Evolutionary conservation across 2,888 invertebrate genomes (phyloP), one percentile per base, ranked within the genome.

Genomic region (Tineola bisselliella): DNA sequence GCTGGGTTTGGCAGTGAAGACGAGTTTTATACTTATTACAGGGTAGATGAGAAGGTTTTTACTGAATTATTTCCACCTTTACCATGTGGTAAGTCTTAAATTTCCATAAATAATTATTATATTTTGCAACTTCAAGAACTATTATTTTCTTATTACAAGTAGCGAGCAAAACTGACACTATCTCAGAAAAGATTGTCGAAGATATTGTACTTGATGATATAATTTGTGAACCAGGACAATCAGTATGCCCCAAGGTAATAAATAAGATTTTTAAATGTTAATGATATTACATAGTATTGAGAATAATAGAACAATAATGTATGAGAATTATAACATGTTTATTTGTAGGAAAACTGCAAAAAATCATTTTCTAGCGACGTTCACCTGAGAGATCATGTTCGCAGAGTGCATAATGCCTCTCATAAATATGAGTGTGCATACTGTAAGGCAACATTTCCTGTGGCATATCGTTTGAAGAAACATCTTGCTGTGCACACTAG

Each of bases 11-110:
- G 48, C 8, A 48, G 6, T 48, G 48, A 48, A 17, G 13, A 13
- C 13, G 48, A 48, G 15, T 48, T 48, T 48, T 48, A 48, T 48
- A 48, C 48, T 17, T 48, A 48, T 48, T 48, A 48, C 17, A 48
- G 15, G 48, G 48, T 48, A 48, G 48, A 48, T 17, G 15, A 48
- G 3, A 48, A n/a, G 6, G 48, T 48, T 17, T 48, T 48, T 48
- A n/a, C 48, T n/a, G 48, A 48, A 17, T n/a, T 48, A 17, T 48
- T 48, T n/a, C 48, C 48, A 3, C 48, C 48, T 3, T 1, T 38
- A 10, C 1, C 2, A 15, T 15, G 13, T 48, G 48, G 48, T 48
- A 48, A 48, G 17, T 48, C 8, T n/a, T n/a, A 8, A 48, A 48
- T 6, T 25, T 25, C n/a, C 31, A 31, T 8, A 31, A 10, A 31